Evolutionary conservation across 2,113 vertebrate species (phyloP).

Genomic region (Rousettus leschenaultii): DNA sequence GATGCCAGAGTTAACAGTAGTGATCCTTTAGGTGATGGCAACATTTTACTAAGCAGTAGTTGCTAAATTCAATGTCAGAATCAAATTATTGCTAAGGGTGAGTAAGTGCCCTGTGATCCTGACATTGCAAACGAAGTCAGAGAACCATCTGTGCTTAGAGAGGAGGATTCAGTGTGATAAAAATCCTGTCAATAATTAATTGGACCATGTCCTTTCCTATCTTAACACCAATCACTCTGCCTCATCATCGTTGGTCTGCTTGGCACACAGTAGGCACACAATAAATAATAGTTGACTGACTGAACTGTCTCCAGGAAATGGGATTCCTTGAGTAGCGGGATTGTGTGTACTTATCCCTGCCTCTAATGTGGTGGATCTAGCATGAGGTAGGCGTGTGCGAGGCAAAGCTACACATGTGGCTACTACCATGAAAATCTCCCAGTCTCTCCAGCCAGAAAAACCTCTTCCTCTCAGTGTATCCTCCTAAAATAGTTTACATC

Average conservation of each 20-base stretch:
- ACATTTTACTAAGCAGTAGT: neutral
- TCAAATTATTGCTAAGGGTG: neutral
- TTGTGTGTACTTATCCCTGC: neutral
- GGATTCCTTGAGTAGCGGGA: neutral
- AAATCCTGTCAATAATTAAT: neutral
- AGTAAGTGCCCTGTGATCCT: neutral
- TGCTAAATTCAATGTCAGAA: neutral
- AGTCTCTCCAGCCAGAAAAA: neutral
- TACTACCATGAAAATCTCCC: neutral
- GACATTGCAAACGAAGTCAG: conserved; percentile 7
- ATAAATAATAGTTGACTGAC: neutral
- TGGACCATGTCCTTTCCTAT: neutral
- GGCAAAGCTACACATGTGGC: neutral
- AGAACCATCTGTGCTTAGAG: neutral
- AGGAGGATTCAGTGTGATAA: neutral
- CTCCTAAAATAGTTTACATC: neutral
- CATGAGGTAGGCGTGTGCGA: neutral
- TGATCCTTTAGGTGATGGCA: neutral
- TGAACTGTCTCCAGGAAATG: neutral
- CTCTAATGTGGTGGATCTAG: too few species aligned
- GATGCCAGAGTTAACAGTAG: neutral
- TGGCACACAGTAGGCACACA: neutral
- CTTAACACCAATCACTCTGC: neutral
- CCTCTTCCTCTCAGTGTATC: neutral
- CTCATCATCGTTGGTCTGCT: neutral